Base-by-base conservation (phyloP, 2,797 vertebrate species). In the Poeciliopsis paucimaculata region DNA sequence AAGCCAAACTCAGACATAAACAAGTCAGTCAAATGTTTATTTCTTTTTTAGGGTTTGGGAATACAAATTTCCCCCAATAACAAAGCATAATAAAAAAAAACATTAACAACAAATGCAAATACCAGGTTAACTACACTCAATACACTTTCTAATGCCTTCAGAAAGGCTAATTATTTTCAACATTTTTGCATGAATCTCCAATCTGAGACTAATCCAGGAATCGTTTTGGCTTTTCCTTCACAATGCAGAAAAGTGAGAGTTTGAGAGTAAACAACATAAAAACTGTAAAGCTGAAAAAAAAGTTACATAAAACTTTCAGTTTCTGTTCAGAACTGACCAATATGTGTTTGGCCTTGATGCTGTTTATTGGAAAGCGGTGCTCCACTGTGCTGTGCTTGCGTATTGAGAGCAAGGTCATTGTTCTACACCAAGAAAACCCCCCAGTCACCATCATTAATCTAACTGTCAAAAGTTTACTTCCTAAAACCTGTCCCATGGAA, bases 371-470 rank as follows among this genome's bases (percentile, higher is more conserved):
- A 82, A 84, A 86, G 62, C 18, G 1, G 9, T 20, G 6, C n/a
- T 57, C 79, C 31, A 79, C 23, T 78, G 45, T 28, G 45, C 20
- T 60, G 18, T 68, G 46, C 79, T 74, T 86, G 43, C 62, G 36
- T 71, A 72, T 72, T 68, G 28, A 13, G 49, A 75, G 43, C 79
- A 88, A 89, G 78, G 82, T 84, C 26, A 13, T 53, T 57, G 77
- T 51, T 78, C 46, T 74, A 51, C 10, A 7, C 66, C 84, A 84
- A 86, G 81, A 86, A 75, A 47, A 87, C 41, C n/a, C 60, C 60
- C 60, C 76, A 72, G 79, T 88, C 49, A 80, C 49, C 12, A 41
- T 73, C 89, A 91, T 92, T 82, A 49, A 83, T 90, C 88, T 77
- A 46, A 70, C 86, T 87, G 88, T 78, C 73, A 62, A 47, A 87